Evolutionary conservation across 2,113 vertebrate species (phyloP).

Genomic region (Seriola rivoliana): DNA sequence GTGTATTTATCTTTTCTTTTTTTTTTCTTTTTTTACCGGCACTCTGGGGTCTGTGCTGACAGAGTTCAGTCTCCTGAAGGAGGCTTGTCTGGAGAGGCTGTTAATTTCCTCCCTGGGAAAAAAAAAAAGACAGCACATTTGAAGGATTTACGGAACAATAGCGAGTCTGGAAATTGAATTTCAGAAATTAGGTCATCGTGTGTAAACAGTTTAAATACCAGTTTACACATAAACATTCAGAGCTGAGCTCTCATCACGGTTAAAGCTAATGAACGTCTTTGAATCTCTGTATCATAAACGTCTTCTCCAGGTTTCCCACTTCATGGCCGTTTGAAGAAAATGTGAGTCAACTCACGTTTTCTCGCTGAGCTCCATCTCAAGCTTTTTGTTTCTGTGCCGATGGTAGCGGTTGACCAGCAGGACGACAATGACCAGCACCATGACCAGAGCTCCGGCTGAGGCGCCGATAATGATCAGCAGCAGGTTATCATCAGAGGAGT

Average conservation of each 20-base stretch:
- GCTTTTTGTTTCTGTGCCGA: slow-evolving; percentile 85
- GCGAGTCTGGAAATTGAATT: slow-evolving; percentile 15
- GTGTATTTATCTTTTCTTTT: background rate
- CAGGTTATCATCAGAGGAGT: slow-evolving; percentile 76
- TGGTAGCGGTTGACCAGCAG: slow-evolving; percentile 89
- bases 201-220: slow-evolving; percentile 6
- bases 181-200: background rate
- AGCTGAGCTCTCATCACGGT: background rate
- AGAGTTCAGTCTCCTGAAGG: slow-evolving; percentile 91
- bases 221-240: background rate
- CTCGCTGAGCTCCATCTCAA: slow-evolving; percentile 87
- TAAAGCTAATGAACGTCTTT: background rate
- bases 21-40: slow-evolving; percentile 82
- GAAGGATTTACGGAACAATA: slow-evolving; percentile 23
- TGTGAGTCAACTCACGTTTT: slow-evolving; percentile 85
- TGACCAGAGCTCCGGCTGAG: slow-evolving; percentile 82
- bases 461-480: slow-evolving; percentile 86
- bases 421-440: slow-evolving; percentile 87
- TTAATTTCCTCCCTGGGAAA: slow-evolving; percentile 88
- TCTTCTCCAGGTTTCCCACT: background rate
- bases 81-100: slow-evolving; percentile 89
- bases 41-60: slow-evolving; percentile 84
- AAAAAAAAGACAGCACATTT: slow-evolving; percentile 21
- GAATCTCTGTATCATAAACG: too few species aligned
- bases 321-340: background rate